Base-by-base conservation (phyloP, 2,797 vertebrate species). In the Naso thynnoides region DNA sequence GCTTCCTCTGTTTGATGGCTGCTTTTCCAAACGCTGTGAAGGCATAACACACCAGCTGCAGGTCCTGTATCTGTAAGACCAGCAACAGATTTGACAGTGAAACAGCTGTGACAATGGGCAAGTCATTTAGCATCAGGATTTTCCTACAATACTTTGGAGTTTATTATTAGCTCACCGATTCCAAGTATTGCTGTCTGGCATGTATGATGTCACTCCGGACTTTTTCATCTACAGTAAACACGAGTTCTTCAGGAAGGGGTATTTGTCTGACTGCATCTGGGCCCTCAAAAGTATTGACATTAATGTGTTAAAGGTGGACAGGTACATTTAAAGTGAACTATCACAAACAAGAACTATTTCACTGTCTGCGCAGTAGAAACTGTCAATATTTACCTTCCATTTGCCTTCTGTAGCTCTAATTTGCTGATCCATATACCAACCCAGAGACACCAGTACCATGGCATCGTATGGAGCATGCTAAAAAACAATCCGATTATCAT, bases 391-490 rank as follows among this genome's bases (percentile, higher is more conserved):
- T 95, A 99, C 98, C 97, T 96, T 96, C 98, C 98, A 99, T 72
- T 91, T 94, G 66, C 98, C 98, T 50, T 95, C 94, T 52, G 85
- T 91, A 77, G 95, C 94, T 81, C 93, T 78, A 69, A 98, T 52
- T 73, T 94, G 94, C 85, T 96, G 88, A 81, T 99, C 97, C 0
- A 95, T 16, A 39, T 94, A 95, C 91, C 93, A 74, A 53, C 91
- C 88, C 84, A 97, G 36, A n/a, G 91, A 90, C 76, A 99, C 94
- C 71, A 97, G 60, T 16, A 96, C 95, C 96, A 99, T 99, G 63
- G 91, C 98, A 83, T 99, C 98, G 42, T 91, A 96, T 2, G 98
- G 97, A 2, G 98, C 79, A 79, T 99, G 98, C 98, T 99, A 84
- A 26, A 93, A 94, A 83, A 82, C 38, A 62, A 78, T 33, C 21